These are phyloP conservation scores for Coreoperca whiteheadi DNA, from an alignment of 2,113 vertebrate genomes.

Conservation along the genomic window DNA sequence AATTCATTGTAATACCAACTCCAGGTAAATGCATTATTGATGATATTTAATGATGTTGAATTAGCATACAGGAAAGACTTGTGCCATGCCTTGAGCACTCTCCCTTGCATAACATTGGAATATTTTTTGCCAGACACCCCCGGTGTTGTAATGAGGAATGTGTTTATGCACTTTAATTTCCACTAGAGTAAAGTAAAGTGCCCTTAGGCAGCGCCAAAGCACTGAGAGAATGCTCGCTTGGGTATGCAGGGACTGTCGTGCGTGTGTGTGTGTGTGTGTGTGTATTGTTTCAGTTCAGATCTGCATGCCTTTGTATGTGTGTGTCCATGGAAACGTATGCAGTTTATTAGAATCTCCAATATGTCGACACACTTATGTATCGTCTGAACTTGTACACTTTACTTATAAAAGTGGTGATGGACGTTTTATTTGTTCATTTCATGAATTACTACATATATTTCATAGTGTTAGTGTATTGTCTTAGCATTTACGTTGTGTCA, in stretches of 20 bases:
- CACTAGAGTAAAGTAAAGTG: conserved; percentile 63
- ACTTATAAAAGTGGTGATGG: background rate
- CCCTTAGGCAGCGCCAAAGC: conserved; percentile 49
- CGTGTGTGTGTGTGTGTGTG: background rate
- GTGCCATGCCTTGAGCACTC: conserved; percentile 68
- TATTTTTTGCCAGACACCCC: conserved; percentile 50
- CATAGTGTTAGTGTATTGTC: background rate
- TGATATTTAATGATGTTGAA: conserved; percentile 77
- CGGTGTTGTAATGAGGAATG: conserved; percentile 69
- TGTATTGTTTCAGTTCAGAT: conserved; percentile 12
- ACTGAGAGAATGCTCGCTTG: conserved; percentile 32
- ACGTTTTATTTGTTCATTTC: background rate
- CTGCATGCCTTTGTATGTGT: background rate
- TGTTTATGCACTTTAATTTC: conserved; percentile 72
- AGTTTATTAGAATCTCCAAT: background rate
- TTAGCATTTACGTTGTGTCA: background rate
- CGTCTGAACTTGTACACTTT: background rate
- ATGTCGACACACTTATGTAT: background rate
- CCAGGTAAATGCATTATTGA: conserved; percentile 82
- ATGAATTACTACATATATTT: background rate
- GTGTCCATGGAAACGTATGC: background rate
- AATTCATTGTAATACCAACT: conserved; percentile 64
- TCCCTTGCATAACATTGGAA: conserved; percentile 58
- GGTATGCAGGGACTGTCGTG: background rate
- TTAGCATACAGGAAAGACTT: conserved; percentile 71